Conservation (phyloP, 2,797 vertebrate genomes). For the Phrynocephalus forsythii region DNA sequence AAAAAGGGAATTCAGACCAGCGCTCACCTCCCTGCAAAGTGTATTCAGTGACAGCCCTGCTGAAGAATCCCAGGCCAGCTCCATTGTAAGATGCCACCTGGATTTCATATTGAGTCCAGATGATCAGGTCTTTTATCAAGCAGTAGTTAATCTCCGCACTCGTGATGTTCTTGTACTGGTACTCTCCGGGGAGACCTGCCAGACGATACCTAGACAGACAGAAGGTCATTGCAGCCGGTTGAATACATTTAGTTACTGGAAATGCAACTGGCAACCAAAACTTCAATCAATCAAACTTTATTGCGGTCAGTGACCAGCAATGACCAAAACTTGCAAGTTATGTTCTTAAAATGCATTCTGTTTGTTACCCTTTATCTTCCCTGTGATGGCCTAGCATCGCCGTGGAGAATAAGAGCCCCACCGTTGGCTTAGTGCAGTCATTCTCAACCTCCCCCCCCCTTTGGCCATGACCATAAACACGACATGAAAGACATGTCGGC, state of each 20-base stretch:
- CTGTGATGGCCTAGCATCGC: background rate
- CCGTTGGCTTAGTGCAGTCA: background rate
- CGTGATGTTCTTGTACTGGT: slow-evolving; percentile 94
- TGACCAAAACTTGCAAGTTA: background rate
- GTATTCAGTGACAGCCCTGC: slow-evolving; percentile 90
- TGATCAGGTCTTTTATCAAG: slow-evolving; percentile 93
- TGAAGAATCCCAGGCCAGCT: slow-evolving; percentile 91
- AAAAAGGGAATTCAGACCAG: fast-evolving
- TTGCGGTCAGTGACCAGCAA: no score
- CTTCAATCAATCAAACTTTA: no score
- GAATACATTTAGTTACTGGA: slow-evolving; percentile 43
- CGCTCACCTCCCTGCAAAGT: slow-evolving; percentile 94
- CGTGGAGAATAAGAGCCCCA: background rate
- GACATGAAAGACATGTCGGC: no score
- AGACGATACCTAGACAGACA: slow-evolving; percentile 87
- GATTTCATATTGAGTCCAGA: slow-evolving; percentile 98
- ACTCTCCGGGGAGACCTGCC: slow-evolving; percentile 91
- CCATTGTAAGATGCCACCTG: slow-evolving; percentile 96
- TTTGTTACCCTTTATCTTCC: background rate
- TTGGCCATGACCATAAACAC: no score
- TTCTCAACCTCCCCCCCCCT: no score
- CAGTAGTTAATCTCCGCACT: slow-evolving; percentile 96
- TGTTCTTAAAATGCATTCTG: slow-evolving; percentile 18
- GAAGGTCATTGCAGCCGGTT: slow-evolving; percentile 42
- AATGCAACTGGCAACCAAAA: background rate